Evolutionary conservation across 2,113 vertebrate species (phyloP), one percentile per base, ranked within the genome.

Genomic region (Cottus gobio): DNA sequence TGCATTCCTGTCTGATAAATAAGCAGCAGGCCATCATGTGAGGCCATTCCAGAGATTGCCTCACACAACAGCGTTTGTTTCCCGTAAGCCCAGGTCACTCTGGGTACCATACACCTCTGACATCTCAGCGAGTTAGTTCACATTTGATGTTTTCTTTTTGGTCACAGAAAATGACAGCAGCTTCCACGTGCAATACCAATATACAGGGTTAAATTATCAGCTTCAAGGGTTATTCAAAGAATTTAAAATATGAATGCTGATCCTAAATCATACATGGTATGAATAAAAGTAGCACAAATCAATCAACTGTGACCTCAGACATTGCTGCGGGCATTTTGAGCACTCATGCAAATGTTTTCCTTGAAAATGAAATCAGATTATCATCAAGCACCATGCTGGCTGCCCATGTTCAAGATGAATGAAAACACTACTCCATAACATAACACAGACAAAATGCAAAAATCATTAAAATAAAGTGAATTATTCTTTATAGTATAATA

Each of bases 311-410:
- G 67, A 79, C 71, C 52, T 71, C 72, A 39, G 79, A 68, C 73
- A 64, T 44, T 8, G 11, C 77, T 30, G 58, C 2, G 1, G 60
- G 75, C 34, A 44, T 63, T 62, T 34, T 22, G n/a, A 52, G n/a
- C 12, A 16, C 15, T 68, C 7, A 28, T 60, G 71, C 58, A 80
- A 67, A 80, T 54, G 70, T 83, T 79, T 73, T 18, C 10, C 30
- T 84, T 60, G n/a, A 75, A 60, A 81, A 69, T 69, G 0, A 79
- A 82, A 82, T 76, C 50, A 79, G 84, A 82, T 84, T 66, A 78
- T 61, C 20, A 64, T 36, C 42, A 39, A 26, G 5, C 15, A 48
- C 26, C 0, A 37, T 65, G 22, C 11, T 65, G 61, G 42, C 22
- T 74, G 16, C 46, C 67, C 16, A 60, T 78, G 67, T 69, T 26